Conservation (phyloP, 2,888 invertebrate genomes). For the Scelioninae gen. 2 region DNA sequence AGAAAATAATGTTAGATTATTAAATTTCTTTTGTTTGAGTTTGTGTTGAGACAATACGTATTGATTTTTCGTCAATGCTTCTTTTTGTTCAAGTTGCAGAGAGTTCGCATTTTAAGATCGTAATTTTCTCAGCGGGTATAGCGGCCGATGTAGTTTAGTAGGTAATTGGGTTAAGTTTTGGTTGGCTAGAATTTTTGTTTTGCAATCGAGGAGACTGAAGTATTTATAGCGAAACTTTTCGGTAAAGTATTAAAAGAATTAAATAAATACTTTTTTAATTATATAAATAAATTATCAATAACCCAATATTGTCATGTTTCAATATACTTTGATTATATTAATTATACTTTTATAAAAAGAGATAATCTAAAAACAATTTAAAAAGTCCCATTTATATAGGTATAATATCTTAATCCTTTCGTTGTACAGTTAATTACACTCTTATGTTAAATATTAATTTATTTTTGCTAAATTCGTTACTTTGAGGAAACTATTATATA, state of each 20-base stretch:
- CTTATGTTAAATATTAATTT: no score
- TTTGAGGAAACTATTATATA: no score
- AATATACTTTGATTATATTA: no score
- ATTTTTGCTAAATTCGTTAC: no score
- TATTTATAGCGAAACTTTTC: constrained; percentile 11
- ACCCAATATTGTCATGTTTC: no score
- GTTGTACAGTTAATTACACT: no score
- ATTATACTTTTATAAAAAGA: no score
- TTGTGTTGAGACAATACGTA: constrained; percentile 15
- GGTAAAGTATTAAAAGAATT: not conserved
- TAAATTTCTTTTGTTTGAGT: constrained; percentile 11
- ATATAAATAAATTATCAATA: no score
- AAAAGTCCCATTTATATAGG: no score
- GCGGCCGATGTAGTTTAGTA: constrained; percentile 23
- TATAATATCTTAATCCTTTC: no score
- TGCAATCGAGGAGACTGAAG: constrained; percentile 9
- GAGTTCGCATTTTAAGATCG: constrained; percentile 18
- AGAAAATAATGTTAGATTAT: constrained; percentile 3
- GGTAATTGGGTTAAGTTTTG: constrained; percentile 46
- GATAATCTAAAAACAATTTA: no score
- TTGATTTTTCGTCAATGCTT: constrained; percentile 29
- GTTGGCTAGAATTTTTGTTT: constrained; percentile 28
- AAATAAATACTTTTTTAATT: not conserved
- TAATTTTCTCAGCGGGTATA: constrained; percentile 10
- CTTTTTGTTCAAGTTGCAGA: constrained; percentile 9